Evolutionary conservation across 1,140 invertebrate genomes (phyloP).

Genomic region (Hylyphantes graminicola): DNA sequence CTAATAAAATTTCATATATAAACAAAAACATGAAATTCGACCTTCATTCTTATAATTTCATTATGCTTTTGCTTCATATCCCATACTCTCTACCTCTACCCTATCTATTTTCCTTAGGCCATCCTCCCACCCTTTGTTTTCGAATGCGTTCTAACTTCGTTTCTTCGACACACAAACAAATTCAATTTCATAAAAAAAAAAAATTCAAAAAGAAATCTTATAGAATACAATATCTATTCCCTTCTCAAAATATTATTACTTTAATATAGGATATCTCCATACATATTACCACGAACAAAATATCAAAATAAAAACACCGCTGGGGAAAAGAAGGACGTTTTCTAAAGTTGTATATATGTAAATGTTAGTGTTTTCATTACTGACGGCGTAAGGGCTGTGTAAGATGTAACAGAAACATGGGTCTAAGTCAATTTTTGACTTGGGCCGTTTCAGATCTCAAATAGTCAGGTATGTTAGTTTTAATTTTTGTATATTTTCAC

Average conservation of each 20-base stretch:
- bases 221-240: slow-evolving; percentile 1
- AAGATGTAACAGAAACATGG: background rate
- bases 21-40: too few relatives aligned
- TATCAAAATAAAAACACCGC: background rate
- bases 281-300: slow-evolving; percentile 2
- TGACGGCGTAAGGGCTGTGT: background rate
- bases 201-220: slow-evolving; percentile 7
- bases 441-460: background rate
- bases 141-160: too few relatives aligned
- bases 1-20: too few relatives aligned
- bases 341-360: slow-evolving; percentile 39
- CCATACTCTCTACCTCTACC: too few relatives aligned
- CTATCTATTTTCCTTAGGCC: too few relatives aligned
- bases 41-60: too few relatives aligned
- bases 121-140: too few relatives aligned
- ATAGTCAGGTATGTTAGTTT: background rate
- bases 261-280: slow-evolving; percentile 43
- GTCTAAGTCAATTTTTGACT: background rate
- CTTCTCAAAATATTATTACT: slow-evolving; percentile 37
- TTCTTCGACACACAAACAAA: too few relatives aligned
- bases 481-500: background rate
- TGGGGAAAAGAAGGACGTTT: background rate
- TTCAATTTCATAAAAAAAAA: slow-evolving; percentile 16
- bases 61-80: too few relatives aligned
- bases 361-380: slow-evolving; percentile 46